Evolutionary conservation across 2,797 vertebrate species (phyloP), one percentile per base, ranked within the genome.

Genomic region (Sebastes minor): DNA sequence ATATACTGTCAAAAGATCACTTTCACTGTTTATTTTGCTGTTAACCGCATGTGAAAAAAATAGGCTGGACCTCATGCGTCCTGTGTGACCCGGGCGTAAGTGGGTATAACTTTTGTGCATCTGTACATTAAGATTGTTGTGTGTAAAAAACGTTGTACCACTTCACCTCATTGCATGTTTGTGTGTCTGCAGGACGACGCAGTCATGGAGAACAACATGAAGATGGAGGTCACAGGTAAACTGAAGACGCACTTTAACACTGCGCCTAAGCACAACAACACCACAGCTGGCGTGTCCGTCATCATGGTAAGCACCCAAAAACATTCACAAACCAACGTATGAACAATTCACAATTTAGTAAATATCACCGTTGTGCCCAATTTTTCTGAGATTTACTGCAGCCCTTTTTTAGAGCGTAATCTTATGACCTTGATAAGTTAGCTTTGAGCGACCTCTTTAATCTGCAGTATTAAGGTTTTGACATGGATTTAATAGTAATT

Each of bases 181-280:
- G 78, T 72, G 30, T 83, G 32, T 76, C 5, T 14, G 12, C 69
- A 99, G 98, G 97, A 98, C 27, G 97, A 98, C 33, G 91, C 93
- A 33, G 96, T 38, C 35, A 13, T 95, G 88, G 97, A 97, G 91
- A 98, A 97, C 93, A 98, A 98, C 92, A 98, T 99, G 97, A 97
- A 98, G 92, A 96, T 94, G 80, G 97, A 98, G 93, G 98, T 99
- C 83, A 97, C 97, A 94, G 98, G 97, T 96, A 98, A 99, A 97
- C 97, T 99, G 88, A 98, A 96, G 93, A 98, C 96, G 93, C 98
- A 99, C 96, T 99, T 99, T 95, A 97, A 96, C 91, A 95, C 97
- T 18, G 91, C 94, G 49, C 95, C 97, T 82, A 99, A 97, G 92
- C 96, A 97, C 94, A 96, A 86, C 95, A 96, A 90, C 95, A 97